Conservation (phyloP, 2,888 invertebrate species). For the Himalopsyche tibetana region DNA sequence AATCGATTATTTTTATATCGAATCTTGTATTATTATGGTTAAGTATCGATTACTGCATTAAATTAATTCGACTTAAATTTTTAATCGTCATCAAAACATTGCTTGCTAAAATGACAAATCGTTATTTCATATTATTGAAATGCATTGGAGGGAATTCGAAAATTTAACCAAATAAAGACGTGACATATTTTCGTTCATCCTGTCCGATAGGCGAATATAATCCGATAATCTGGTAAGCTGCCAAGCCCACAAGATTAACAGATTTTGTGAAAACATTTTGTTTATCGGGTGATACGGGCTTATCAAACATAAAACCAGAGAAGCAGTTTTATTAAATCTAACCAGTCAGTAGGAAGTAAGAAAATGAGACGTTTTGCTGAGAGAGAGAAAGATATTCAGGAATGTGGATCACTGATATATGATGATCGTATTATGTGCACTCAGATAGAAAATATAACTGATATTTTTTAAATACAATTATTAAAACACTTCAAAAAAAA, state of each 20-base stretch:
- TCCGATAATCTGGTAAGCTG: conserved; percentile 38
- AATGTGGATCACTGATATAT: no score
- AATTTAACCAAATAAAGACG: conserved; percentile 18
- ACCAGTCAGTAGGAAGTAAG: background rate
- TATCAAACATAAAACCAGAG: conserved; percentile 11
- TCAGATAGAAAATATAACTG: no score
- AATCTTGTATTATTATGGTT: no score
- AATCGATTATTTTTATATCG: no score
- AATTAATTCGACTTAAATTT: no score
- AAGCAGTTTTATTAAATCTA: conserved; percentile 27
- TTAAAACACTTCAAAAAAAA: no score
- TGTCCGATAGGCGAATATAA: conserved; percentile 16
- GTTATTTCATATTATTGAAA: background rate
- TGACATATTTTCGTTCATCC: background rate
- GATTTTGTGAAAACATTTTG: conserved; percentile 37
- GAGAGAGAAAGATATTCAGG: no score
- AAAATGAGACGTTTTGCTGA: background rate
- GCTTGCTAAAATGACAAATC: no score
- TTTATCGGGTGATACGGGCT: conserved; percentile 37
- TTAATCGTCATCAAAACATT: no score
- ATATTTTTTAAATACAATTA: no score
- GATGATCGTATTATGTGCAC: no score
- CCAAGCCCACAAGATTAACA: conserved; percentile 32
- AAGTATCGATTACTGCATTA: no score
- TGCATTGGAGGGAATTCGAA: background rate